A percentile compares a stretch with the other conserved stretches of the same genome.
phyloP scores from a whole-genome alignment of 2,888 invertebrate species.

The Papilio gigon region DNA sequence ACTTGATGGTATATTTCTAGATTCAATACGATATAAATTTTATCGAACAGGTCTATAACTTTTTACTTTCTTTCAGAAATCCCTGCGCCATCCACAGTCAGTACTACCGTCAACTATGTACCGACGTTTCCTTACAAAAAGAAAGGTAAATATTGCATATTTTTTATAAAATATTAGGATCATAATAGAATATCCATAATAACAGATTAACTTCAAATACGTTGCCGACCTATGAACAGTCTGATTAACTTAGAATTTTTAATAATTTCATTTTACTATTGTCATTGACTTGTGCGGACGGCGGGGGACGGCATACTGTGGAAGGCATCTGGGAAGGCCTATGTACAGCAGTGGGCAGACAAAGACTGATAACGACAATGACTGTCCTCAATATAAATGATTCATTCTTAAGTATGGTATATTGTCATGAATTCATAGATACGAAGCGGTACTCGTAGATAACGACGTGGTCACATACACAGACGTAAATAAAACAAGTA shows the following conservation, averaged over 20 bases:
- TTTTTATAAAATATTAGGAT: no score
- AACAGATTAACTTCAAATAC: no score
- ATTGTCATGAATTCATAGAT: not conserved
- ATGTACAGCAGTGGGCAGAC: no score
- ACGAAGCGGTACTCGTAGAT: no score
- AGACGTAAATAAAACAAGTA: not conserved
- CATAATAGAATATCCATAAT: no score
- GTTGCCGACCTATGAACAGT: no score
- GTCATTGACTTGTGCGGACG: no score
- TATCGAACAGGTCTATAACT: not conserved
- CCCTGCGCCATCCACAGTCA: conserved; percentile 90
- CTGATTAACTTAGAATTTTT: not conserved
- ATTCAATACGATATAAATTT: not conserved
- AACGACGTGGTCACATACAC: not conserved
- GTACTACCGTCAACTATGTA: conserved; percentile 80
- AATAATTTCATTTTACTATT: no score
- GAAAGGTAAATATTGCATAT: conserved; percentile 78
- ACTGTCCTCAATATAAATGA: no score
- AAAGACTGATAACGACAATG: no score
- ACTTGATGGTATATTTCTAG: conserved; percentile 87
- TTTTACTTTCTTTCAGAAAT: conserved; percentile 84
- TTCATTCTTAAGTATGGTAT: not conserved
- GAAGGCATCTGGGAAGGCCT: no score
- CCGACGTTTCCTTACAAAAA: conserved; percentile 84
- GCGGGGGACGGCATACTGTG: no score